These are phyloP conservation scores for Carlito syrichta DNA, from an alignment of 2,113 vertebrate genomes.

Conservation along the genomic window DNA sequence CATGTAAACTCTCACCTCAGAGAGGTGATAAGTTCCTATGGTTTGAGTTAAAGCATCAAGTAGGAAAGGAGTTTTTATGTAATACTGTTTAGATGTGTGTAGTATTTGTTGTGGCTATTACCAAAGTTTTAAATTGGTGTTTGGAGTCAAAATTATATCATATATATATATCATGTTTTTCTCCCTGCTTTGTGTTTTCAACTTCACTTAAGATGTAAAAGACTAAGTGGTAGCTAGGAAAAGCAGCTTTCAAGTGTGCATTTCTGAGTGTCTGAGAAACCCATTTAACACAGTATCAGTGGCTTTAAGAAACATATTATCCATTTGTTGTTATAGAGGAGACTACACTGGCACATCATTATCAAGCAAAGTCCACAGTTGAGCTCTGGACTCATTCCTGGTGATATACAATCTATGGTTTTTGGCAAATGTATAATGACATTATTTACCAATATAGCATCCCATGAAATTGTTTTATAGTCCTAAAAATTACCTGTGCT, in stretches of 20 bases:
- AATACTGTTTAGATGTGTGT: neutral
- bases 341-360: neutral
- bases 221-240: neutral
- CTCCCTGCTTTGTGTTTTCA: neutral
- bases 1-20: neutral
- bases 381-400: neutral
- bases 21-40: neutral
- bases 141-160: neutral
- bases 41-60: neutral
- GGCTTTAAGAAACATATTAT: neutral
- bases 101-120: neutral
- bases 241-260: neutral
- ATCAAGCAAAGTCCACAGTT: neutral
- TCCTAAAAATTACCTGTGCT: neutral
- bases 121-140: neutral
- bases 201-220: neutral
- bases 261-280: neutral
- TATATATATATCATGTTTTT: neutral
- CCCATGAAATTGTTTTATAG: neutral
- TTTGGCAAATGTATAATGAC: neutral
- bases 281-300: neutral
- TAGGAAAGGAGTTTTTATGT: neutral
- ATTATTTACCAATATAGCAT: neutral
- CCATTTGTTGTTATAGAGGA: neutral
- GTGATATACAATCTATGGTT: neutral